Conservation (phyloP, 2,888 invertebrate species). For the Ernsta delagoae region DNA sequence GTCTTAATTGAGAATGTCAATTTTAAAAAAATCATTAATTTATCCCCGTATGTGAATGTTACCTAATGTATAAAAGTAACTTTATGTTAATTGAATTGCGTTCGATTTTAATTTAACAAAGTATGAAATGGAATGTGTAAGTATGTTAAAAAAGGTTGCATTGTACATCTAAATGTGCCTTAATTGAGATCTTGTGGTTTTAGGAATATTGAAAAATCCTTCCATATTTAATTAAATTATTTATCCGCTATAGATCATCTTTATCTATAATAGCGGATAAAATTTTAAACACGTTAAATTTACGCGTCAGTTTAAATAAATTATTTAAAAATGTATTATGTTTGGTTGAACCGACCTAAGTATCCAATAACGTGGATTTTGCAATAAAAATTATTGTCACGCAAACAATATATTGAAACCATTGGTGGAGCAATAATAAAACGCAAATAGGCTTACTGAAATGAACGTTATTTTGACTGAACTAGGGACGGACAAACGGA, state of each 20-base stretch:
- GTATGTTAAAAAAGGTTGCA: neutral
- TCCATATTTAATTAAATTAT: neutral
- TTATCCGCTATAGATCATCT: neutral
- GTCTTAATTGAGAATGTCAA: conserved; percentile 48
- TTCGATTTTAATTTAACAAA: neutral
- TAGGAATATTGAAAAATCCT: neutral
- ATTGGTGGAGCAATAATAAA: conserved; percentile 1
- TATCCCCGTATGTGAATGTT: neutral
- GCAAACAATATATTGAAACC: neutral
- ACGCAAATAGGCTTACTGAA: conserved; percentile 1
- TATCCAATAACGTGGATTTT: neutral
- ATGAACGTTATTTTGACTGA: neutral
- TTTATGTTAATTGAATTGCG: neutral
- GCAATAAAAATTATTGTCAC: neutral
- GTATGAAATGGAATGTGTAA: neutral
- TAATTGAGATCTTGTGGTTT: conserved; percentile 1
- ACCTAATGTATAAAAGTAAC: neutral
- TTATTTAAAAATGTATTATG: no score
- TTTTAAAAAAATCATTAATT: conserved; percentile 30
- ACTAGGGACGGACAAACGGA: no score
- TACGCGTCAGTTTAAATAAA: no score
- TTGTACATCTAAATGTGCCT: conserved; percentile 6
- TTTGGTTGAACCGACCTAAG: no score
- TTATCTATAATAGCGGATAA: neutral
- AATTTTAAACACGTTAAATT: no score